These are phyloP conservation scores for Ochropacha duplaris DNA, from an alignment of 2,888 invertebrate genomes.

Conservation along the genomic window DNA sequence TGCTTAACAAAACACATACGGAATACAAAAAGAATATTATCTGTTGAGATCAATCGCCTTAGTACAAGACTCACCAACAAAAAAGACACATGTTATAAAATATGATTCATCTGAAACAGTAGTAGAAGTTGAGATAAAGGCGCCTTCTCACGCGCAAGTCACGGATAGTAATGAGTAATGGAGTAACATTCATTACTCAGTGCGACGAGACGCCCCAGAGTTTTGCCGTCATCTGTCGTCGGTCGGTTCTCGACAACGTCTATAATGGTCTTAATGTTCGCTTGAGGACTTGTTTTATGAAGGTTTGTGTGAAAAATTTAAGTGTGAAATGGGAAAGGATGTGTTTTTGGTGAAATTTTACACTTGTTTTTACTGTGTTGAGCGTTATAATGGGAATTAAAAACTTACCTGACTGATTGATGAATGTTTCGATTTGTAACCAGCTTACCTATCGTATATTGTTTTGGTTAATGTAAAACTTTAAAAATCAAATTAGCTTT, in stretches of 20 bases:
- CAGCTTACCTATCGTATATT: too few species aligned
- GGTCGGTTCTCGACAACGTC: constrained; percentile 39
- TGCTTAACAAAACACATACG: background rate
- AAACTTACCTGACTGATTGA: constrained; percentile 10
- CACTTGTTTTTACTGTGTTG: constrained; percentile 6
- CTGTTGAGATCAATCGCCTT: background rate
- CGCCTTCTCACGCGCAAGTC: constrained; percentile 59
- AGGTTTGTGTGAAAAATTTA: constrained; percentile 23
- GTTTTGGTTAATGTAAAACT: background rate
- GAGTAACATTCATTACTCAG: constrained; percentile 69
- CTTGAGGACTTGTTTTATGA: constrained; percentile 5
- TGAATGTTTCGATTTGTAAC: too few species aligned
- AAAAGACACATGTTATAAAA: constrained; percentile 8
- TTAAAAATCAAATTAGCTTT: too few species aligned
- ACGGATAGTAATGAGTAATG: constrained; percentile 65
- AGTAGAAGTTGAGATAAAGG: constrained; percentile 61
- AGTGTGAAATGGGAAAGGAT: constrained; percentile 25
- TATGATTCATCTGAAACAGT: constrained; percentile 55
- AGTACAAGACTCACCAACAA: background rate
- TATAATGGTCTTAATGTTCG: constrained; percentile 33
- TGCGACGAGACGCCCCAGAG: constrained; percentile 61
- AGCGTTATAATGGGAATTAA: background rate
- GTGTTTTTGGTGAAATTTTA: constrained; percentile 22
- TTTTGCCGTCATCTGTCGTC: constrained; percentile 71
- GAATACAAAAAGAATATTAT: constrained; percentile 2